These are phyloP conservation scores for Patella ulyssiponensis DNA, from an alignment of 2,888 invertebrate species.

Conservation along the genomic window DNA sequence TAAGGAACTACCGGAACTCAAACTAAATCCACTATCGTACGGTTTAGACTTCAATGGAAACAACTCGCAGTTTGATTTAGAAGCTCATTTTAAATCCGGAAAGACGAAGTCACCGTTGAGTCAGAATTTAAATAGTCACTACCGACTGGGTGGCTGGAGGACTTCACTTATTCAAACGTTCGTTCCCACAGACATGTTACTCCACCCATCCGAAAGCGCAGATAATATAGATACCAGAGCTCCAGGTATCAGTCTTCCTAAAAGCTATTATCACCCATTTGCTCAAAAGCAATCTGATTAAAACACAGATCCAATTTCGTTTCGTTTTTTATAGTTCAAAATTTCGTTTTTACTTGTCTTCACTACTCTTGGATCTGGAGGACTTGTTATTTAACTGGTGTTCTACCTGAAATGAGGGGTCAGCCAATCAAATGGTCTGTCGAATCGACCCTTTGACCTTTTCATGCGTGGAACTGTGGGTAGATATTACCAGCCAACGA, in stretches of 20 bases:
- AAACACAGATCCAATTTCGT: no score
- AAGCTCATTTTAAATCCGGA: background rate
- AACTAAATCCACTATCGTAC: background rate
- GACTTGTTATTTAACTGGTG: no score
- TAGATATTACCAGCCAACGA: no score
- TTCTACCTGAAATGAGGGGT: no score
- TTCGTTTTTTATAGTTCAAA: no score
- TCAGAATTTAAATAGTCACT: background rate
- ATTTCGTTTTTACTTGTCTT: no score
- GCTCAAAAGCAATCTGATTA: no score
- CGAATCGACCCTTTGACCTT: no score
- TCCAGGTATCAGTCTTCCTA: background rate
- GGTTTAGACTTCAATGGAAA: background rate
- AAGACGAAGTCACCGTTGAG: background rate
- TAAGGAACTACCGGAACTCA: background rate
- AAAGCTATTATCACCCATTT: constrained; percentile 3
- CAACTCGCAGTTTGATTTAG: background rate
- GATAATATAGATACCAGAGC: background rate
- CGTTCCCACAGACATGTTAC: background rate
- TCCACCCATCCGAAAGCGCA: background rate
- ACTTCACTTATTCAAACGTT: background rate
- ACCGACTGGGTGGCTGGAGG: background rate
- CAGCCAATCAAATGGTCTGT: no score
- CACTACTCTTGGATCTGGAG: no score
- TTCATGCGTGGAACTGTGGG: no score